Conservation (phyloP, 2,113 vertebrate species). For the Propithecus coquereli region DNA sequence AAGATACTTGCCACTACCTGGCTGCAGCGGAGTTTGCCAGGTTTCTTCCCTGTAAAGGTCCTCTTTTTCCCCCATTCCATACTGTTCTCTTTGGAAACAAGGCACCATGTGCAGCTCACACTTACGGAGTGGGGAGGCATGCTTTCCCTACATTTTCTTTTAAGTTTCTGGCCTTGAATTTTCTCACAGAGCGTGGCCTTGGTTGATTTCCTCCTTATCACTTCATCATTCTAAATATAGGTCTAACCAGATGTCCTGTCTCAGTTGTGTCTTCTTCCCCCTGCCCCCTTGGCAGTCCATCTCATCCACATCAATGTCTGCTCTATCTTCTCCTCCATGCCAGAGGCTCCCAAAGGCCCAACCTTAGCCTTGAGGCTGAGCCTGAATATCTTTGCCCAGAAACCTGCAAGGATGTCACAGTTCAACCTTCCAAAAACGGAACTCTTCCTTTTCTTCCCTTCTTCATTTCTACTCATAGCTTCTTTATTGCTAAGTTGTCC, state of each 20-base stretch:
- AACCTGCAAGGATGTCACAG: not conserved
- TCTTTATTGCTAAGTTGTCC: not conserved
- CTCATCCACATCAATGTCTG: not conserved
- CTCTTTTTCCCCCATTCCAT: fast-evolving
- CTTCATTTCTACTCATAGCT: not conserved
- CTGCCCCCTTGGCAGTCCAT: not conserved
- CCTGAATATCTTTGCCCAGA: not conserved
- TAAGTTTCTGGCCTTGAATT: not conserved
- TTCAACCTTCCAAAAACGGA: not conserved
- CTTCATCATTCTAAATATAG: not conserved
- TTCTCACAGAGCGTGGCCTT: not conserved
- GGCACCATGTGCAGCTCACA: not conserved
- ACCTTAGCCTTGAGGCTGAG: not conserved
- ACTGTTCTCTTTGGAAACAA: not conserved
- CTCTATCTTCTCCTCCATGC: not conserved
- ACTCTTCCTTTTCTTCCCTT: not conserved
- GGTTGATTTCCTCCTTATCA: not conserved
- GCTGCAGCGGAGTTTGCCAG: not conserved
- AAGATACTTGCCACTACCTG: not conserved
- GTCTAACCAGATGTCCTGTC: not conserved
- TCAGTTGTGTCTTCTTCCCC: not conserved
- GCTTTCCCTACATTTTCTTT: not conserved
- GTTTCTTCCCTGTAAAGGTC: not conserved
- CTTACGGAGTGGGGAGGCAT: not conserved
- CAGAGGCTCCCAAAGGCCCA: not conserved